Evolutionary conservation across 2,888 invertebrate genomes (phyloP).

Genomic region (Noctua comes): DNA sequence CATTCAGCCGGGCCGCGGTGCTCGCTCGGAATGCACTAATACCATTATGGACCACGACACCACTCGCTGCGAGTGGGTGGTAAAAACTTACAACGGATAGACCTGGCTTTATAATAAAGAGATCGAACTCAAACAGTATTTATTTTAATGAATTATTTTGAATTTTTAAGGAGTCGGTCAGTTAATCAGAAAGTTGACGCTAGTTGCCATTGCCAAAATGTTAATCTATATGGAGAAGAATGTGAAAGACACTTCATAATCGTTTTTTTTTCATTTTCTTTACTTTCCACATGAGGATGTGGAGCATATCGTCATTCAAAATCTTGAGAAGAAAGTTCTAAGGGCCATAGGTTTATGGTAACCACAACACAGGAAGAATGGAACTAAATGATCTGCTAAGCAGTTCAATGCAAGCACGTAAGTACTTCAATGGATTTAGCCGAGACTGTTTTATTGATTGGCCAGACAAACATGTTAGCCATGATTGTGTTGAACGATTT

Average conservation of each 20-base stretch:
- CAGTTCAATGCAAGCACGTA: not conserved
- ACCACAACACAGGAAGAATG: not conserved
- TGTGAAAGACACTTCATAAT: not conserved
- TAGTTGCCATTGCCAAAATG: not conserved
- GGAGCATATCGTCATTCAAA: no score
- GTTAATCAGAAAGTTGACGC: not conserved
- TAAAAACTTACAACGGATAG: conserved; percentile 65
- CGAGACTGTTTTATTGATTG: conserved; percentile 8
- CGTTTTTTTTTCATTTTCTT: not conserved
- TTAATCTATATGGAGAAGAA: not conserved
- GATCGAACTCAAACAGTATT: not conserved
- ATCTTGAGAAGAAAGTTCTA: not conserved
- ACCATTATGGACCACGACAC: conserved; percentile 79
- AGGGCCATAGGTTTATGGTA: no score
- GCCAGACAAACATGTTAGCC: conserved; percentile 5
- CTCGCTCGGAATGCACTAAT: conserved; percentile 79
- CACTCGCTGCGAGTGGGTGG: conserved; percentile 78
- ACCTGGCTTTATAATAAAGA: conserved; percentile 53
- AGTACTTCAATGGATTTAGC: not conserved
- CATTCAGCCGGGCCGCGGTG: conserved; percentile 48
- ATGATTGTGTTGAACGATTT: conserved; percentile 5
- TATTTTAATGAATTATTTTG: not conserved
- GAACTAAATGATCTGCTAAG: no score
- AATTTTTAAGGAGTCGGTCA: not conserved
- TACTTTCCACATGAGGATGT: not conserved